These are phyloP conservation scores for Perizoma flavofasciatum DNA, from an alignment of 2,888 invertebrate genomes.

Conservation along the genomic window DNA sequence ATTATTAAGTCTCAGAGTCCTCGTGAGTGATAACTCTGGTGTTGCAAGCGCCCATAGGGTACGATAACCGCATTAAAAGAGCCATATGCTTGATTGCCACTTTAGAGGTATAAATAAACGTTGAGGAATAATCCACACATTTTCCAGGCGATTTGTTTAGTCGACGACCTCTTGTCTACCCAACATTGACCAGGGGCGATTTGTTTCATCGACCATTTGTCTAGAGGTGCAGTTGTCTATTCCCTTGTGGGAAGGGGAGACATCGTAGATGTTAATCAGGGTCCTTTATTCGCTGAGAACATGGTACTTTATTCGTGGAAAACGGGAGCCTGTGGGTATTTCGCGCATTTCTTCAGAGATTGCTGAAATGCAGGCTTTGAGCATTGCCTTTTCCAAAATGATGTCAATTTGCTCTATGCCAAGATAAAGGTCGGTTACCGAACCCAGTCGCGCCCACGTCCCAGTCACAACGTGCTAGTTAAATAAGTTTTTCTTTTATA, in stretches of 20 bases:
- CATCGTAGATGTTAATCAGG: slow-evolving; percentile 37
- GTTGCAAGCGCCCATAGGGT: too few relatives aligned
- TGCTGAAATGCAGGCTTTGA: slow-evolving; percentile 18
- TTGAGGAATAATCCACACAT: neutral
- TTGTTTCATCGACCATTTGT: neutral
- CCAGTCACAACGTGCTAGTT: too few relatives aligned
- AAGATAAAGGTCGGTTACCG: too few relatives aligned
- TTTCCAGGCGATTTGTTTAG: neutral
- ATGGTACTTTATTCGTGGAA: slow-evolving; percentile 31
- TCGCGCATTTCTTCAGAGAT: slow-evolving; percentile 16
- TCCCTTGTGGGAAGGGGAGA: slow-evolving; percentile 21
- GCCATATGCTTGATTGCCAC: too few relatives aligned
- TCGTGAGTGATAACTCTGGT: too few relatives aligned
- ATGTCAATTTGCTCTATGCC: too few relatives aligned
- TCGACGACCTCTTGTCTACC: slow-evolving; percentile 7
- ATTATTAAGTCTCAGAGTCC: too few relatives aligned
- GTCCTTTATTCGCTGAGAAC: slow-evolving; percentile 20
- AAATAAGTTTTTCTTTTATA: too few relatives aligned
- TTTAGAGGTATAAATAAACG: too few relatives aligned
- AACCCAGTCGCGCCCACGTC: too few relatives aligned
- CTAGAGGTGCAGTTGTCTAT: slow-evolving; percentile 23
- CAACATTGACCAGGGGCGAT: too few relatives aligned
- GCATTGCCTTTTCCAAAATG: neutral
- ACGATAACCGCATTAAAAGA: too few relatives aligned
- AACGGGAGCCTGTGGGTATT: slow-evolving; percentile 27